Base-by-base conservation (phyloP, 2,888 invertebrate genomes). In the Chymomyza fuscimana region DNA sequence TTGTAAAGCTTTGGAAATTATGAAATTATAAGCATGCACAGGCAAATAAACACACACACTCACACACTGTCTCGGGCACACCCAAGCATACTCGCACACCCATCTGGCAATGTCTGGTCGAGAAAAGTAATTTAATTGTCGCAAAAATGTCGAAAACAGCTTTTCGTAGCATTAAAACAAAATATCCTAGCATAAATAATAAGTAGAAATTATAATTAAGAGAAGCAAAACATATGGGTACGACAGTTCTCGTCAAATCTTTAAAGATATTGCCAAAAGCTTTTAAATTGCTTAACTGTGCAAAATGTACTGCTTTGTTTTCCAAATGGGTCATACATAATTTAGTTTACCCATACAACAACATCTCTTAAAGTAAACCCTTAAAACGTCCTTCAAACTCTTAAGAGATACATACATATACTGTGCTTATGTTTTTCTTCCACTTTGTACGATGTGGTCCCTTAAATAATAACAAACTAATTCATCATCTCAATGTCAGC, bases 71-170 rank as follows among this genome's bases (percentile, higher is more conserved):
- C 65, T 68, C 63, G 0, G 32, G 32, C 32, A 32, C 32, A 32
- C 32, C 32, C 32, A 32, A 25, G 2, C 25, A 25, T 4, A 64
- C 60, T 68, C 52, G 58, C 65, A 64, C 69, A 62, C 71, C 71
- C 73, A 65, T 60, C 78, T 76, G 65, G 70, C 78, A 78, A 79
- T 85, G 82, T 83, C 82, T 83, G 85, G 85, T 59, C 75, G 80
- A 82, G 85, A 83, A 84, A 84, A 85, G 82, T 83, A 85, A 83
- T 83, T 83, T 80, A 85, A 83, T 82, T 83, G 82, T 83, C 85
- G 82, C 82, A 83, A 82, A 83, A 82, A 83, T 84, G 82, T 83
- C 82, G 85, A 84, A 83, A 83, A 82, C 85, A 85, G 82, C 82
- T 83, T 84, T 80, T 46, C 4, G 72, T 62, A 54, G 50, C 60